Evolutionary conservation across 2,113 vertebrate genomes (phyloP), one percentile per base, ranked within the genome.

Genomic region (Micromys minutus): DNA sequence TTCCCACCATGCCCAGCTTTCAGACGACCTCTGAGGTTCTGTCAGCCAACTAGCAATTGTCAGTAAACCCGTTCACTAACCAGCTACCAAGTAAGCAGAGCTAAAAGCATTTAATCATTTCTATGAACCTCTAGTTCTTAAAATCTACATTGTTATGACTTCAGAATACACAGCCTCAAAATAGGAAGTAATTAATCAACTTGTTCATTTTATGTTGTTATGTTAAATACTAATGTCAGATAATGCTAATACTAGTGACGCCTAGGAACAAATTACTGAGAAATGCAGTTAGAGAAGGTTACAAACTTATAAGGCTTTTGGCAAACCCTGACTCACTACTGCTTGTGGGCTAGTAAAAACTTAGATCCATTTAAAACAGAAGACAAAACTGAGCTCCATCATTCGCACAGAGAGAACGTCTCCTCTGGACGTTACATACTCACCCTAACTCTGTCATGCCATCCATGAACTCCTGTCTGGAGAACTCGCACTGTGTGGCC

Each of bases 391-490:
- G 47, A 13, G 0, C 72, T 81, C 85, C 57, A 69, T 47, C 75
- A 92, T 34, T 16, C 42, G 83, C n/a, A 75, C n/a, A 79, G 12
- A 72, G 71, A 63, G 77, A 19, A 2, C 26, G 19, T 11, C 90
- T 72, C 45, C 6, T 42, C 4, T 0, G 22, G 24, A 34, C 47
- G 39, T 6, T 4, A 80, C n/a, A 75, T 96, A 98, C 99, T 98
- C 96, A 99, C 99, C 99, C 99, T 91, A 99, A 96, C 92, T 99
- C 99, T 71, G 98, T 98, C 99, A 99, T 99, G 75, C 99, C 99
- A 0, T 99, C 99, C 98, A 99, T 98, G 96, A 99, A 99, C 79
- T 99, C 99, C 97, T 98, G 98, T 97, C 98, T 99, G 95, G 99
- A 98, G 95, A 99, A 99, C 88, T 99, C 99, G 17, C 99, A 99